phyloP scores from a whole-genome alignment of 2,888 invertebrate genomes.

The Coenonympha arcania region DNA sequence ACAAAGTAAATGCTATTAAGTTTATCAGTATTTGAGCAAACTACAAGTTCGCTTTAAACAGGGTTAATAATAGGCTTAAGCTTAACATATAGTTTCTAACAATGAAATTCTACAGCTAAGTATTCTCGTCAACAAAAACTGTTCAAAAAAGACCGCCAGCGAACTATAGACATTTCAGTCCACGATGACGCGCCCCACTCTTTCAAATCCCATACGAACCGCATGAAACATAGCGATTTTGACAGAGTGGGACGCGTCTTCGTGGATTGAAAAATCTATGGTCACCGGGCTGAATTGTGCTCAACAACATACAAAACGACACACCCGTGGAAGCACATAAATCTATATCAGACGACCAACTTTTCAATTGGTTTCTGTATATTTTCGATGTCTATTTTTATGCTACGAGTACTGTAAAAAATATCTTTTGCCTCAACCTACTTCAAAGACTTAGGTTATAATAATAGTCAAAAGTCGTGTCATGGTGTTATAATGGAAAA shows the following conservation, averaged over 20 bases:
- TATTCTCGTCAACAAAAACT: constrained; percentile 3
- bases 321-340: constrained; percentile 61
- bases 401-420: background rate
- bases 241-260: too few relatives aligned
- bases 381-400: constrained; percentile 16
- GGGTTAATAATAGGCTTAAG: background rate
- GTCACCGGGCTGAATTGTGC: constrained; percentile 11
- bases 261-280: too few relatives aligned
- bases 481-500: too few relatives aligned
- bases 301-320: constrained; percentile 24
- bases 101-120: constrained; percentile 1
- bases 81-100: background rate
- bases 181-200: too few relatives aligned
- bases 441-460: too few relatives aligned
- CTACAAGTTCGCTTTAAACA: background rate
- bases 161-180: too few relatives aligned
- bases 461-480: too few relatives aligned
- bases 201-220: too few relatives aligned
- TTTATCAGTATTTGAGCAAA: background rate
- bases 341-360: constrained; percentile 40
- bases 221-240: too few relatives aligned
- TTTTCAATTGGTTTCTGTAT: constrained; percentile 27
- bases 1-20: too few relatives aligned
- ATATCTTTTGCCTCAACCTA: background rate
- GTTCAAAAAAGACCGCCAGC: constrained; percentile 7